phyloP scores from a whole-genome alignment of 2,113 vertebrate species.

The Lates calcarifer region DNA sequence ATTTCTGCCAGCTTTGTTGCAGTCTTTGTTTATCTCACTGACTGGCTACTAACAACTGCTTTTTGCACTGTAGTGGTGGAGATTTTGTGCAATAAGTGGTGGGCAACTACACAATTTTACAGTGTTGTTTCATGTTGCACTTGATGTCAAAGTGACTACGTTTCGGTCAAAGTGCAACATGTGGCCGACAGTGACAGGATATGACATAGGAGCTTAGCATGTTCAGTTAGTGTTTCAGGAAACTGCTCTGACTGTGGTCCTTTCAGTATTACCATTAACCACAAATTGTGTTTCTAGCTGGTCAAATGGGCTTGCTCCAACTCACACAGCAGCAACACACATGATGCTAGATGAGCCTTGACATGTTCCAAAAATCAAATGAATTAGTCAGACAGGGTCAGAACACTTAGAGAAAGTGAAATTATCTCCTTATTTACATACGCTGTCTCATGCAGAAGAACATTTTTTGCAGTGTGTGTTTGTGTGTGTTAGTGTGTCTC shows the following conservation, averaged over 20 bases:
- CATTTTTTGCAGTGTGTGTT: neutral
- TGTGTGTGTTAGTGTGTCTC: slow-evolving; percentile 60
- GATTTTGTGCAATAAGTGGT: neutral
- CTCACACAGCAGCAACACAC: neutral
- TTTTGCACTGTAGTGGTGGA: neutral
- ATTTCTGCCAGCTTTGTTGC: slow-evolving; percentile 17
- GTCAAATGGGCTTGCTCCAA: neutral
- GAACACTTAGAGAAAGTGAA: neutral
- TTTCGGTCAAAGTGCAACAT: slow-evolving; percentile 19
- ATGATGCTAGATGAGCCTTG: neutral
- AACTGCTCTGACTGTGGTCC: slow-evolving; percentile 30
- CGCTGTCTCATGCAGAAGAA: neutral
- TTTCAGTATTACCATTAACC: slow-evolving; percentile 30
- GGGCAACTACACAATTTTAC: neutral
- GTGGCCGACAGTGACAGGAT: slow-evolving; percentile 31
- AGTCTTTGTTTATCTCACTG: neutral
- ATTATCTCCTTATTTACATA: slow-evolving; percentile 5
- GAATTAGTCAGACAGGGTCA: neutral
- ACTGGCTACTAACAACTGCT: neutral
- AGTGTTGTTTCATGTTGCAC: neutral
- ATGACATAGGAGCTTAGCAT: slow-evolving; percentile 32
- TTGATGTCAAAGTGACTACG: neutral
- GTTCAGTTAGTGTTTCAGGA: slow-evolving; percentile 41
- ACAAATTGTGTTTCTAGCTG: neutral
- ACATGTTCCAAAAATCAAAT: neutral